Evolutionary conservation across 1,140 invertebrate species (phyloP), one percentile per base, ranked within the genome.

Genomic region (Temnothorax longispinosus): DNA sequence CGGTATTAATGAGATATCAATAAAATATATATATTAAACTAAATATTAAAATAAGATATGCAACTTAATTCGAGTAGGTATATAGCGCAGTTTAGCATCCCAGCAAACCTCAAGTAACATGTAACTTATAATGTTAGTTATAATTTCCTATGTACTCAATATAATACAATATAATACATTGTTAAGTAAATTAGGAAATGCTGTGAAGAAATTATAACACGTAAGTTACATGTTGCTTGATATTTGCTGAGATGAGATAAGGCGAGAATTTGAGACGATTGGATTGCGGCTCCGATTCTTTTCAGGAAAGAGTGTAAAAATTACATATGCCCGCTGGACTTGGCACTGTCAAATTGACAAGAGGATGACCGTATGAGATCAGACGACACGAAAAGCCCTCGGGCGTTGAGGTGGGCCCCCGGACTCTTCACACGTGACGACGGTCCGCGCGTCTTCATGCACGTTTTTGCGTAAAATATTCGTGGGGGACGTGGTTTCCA

Each of bases 401-500:
- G 44, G 56, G 80, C 69, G 69, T 84, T 56, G 54, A 60, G 81
- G 35, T 88, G 88, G 71, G 85, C 41, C 62, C 38, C 56, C 41
- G 21, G 65, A 38, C 54, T 67, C 41, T 88, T 13, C 38, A 71
- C 87, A 88, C 74, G 67, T 86, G 88, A 89, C 81, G 87, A 18
- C 62, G 52, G 52, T 32, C 27, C 77, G 21, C 38, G 69, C 32
- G 60, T 52, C 27, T 4, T 21, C 74, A 50, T 60, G 78, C 50
- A 52, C 52, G 52, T 69, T 78, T 71, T 87, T 80, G 67, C 88
- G 56, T 54, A 78, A 85, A 87, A 80, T 80, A 90, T 90, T 90
- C 89, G 89, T 90, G 89, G 89, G 89, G 88, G 89, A 80, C 64
- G 85, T 65, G 82, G 60, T 81, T 67, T 81, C 10, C 50, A 80